phyloP scores from a whole-genome alignment of 2,888 invertebrate genomes.

The Microchrysa polita region DNA sequence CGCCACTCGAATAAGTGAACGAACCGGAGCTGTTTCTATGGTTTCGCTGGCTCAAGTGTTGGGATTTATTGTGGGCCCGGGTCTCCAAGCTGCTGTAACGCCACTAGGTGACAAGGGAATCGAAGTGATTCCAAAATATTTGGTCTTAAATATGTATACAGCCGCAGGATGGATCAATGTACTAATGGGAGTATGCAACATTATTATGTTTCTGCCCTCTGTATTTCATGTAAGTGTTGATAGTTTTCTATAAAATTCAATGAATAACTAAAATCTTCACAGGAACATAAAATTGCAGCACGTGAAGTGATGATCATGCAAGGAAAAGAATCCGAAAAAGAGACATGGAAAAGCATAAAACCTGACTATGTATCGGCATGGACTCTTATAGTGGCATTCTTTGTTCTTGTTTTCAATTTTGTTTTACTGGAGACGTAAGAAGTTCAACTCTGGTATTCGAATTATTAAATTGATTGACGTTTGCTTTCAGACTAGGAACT shows the following conservation, averaged over 20 bases:
- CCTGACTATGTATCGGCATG: constrained; percentile 81
- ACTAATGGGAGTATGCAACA: constrained; percentile 75
- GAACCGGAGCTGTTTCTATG: constrained; percentile 84
- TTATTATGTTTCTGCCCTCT: constrained; percentile 77
- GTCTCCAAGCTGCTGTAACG: constrained; percentile 81
- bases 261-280: constrained; percentile 27
- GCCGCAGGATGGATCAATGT: constrained; percentile 88
- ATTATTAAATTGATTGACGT: no score
- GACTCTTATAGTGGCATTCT: constrained; percentile 83
- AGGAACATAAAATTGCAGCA: constrained; percentile 77
- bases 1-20: constrained; percentile 81
- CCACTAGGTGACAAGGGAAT: constrained; percentile 77
- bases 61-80: constrained; percentile 88
- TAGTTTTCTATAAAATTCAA: not conserved
- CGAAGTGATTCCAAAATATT: constrained; percentile 65
- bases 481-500: constrained; percentile 74
- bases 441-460: not conserved
- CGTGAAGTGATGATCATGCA: constrained; percentile 80
- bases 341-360: constrained; percentile 75
- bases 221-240: constrained; percentile 70
- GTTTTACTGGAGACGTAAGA: constrained; percentile 84
- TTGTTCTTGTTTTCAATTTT: constrained; percentile 86
- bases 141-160: constrained; percentile 87
- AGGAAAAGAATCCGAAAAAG: constrained; percentile 77
- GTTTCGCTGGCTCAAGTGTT: constrained; percentile 86